Evolutionary conservation across 2,113 vertebrate genomes (phyloP).

Genomic region (Otis tarda): DNA sequence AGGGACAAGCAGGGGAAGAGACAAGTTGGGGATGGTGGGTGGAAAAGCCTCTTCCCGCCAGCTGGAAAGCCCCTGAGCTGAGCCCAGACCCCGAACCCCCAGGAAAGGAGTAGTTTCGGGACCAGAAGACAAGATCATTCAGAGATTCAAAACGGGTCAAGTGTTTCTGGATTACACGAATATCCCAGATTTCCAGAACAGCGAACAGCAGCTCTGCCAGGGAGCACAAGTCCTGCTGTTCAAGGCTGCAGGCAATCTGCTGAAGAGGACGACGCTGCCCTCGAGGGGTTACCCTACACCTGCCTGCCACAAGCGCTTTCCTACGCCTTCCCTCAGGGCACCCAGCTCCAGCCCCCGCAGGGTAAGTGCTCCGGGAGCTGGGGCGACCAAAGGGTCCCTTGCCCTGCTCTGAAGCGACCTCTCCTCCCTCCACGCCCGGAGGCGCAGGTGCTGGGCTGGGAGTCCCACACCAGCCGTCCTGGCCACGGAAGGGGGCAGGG

Average conservation of each 20-base stretch:
- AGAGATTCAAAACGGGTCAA: not conserved
- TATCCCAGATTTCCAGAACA: not conserved
- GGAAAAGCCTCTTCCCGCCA: not conserved
- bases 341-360: not conserved
- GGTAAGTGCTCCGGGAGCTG: not conserved
- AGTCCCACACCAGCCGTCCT: not conserved
- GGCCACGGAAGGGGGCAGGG: not conserved
- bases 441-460: not conserved
- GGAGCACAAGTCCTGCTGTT: not conserved
- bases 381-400: not conserved
- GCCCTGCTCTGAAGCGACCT: not conserved
- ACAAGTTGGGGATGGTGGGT: not conserved
- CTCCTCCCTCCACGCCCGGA: not conserved
- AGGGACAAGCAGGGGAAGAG: not conserved
- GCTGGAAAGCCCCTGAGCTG: not conserved
- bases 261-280: not conserved
- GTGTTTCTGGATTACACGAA: not conserved
- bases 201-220: not conserved
- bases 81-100: not conserved
- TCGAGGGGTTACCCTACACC: not conserved
- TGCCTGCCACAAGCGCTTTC: not conserved
- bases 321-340: not conserved
- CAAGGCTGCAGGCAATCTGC: not conserved
- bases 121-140: not conserved
- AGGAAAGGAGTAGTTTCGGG: not conserved